Evolutionary conservation across 2,888 invertebrate species (phyloP).

Genomic region (Dermolepida albohirtum): DNA sequence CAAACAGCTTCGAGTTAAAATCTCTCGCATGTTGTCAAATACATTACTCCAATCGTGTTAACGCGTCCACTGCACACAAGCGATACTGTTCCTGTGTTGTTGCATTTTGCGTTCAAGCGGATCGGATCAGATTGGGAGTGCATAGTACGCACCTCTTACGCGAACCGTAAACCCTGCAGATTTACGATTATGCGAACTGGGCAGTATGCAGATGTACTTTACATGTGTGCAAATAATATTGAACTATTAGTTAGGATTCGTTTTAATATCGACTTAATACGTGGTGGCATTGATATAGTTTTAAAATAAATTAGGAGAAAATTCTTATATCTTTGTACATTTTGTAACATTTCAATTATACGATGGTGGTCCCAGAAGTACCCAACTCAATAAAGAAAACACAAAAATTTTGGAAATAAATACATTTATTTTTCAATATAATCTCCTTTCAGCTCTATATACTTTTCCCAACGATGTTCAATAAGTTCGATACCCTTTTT

Average conservation of each 20-base stretch:
- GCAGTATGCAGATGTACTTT: too few species aligned
- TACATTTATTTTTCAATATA: too few species aligned
- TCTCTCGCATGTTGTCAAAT: neutral
- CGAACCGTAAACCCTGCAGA: neutral
- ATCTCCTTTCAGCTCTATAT: too few species aligned
- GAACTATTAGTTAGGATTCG: neutral
- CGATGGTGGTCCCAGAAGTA: too few species aligned
- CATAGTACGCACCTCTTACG: neutral
- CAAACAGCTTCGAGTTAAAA: too few species aligned
- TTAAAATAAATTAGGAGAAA: too few species aligned
- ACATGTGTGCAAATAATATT: neutral
- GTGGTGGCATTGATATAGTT: neutral
- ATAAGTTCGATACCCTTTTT: too few species aligned
- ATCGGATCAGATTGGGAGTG: slow-evolving; percentile 4
- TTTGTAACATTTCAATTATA: too few species aligned
- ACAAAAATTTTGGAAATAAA: too few species aligned
- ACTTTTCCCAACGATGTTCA: too few species aligned
- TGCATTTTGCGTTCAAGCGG: slow-evolving; percentile 5
- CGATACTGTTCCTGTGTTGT: slow-evolving; percentile 8
- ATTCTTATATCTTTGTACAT: too few species aligned
- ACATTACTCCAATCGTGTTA: neutral
- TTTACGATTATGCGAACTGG: neutral
- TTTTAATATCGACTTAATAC: neutral
- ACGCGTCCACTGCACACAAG: neutral
- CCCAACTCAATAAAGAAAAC: too few species aligned